Evolutionary conservation across 23 tunicate genomes (phyloP).

Genomic region (Corella eumyota): DNA sequence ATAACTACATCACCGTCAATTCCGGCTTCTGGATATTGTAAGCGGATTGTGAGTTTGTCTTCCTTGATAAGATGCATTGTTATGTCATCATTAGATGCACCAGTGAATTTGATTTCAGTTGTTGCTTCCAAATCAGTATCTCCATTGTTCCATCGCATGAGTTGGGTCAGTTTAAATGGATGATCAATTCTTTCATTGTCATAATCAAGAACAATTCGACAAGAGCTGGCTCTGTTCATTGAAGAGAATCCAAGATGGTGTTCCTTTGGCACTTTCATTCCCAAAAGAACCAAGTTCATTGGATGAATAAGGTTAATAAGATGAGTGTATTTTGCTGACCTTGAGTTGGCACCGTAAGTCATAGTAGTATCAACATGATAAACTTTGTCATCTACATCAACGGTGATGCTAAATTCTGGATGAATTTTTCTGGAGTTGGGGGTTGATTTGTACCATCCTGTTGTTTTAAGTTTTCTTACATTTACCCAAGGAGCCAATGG

Average conservation of each 20-base stretch:
- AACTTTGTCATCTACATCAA: conserved; percentile 16
- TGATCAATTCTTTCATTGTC: conserved; percentile 16
- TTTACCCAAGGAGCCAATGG: conserved; percentile 7
- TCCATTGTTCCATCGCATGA: conserved; percentile 3
- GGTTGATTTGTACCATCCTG: conserved; percentile 15
- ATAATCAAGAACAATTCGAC: conserved; percentile 1
- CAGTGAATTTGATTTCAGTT: neutral
- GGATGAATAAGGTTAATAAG: conserved; percentile 28
- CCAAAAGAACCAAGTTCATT: conserved; percentile 11
- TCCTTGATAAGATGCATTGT: no score
- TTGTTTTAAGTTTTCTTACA: conserved; percentile 7
- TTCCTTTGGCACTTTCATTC: conserved; percentile 10
- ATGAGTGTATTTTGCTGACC: no score
- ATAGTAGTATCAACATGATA: no score
- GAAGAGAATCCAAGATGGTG: conserved; percentile 5
- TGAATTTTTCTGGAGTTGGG: neutral
- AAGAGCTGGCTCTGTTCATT: conserved; percentile 7
- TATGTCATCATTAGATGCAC: neutral
- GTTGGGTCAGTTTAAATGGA: conserved; percentile 3
- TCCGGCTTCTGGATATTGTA: conserved; percentile 6
- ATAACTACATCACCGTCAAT: conserved; percentile 17
- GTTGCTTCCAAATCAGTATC: conserved; percentile 3
- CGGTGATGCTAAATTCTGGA: conserved; percentile 9
- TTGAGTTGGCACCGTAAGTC: no score
- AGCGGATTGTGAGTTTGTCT: no score